Conservation (phyloP, 53 echinoderm and acorn worm genomes). For the Mesocentrotus franciscanus region DNA sequence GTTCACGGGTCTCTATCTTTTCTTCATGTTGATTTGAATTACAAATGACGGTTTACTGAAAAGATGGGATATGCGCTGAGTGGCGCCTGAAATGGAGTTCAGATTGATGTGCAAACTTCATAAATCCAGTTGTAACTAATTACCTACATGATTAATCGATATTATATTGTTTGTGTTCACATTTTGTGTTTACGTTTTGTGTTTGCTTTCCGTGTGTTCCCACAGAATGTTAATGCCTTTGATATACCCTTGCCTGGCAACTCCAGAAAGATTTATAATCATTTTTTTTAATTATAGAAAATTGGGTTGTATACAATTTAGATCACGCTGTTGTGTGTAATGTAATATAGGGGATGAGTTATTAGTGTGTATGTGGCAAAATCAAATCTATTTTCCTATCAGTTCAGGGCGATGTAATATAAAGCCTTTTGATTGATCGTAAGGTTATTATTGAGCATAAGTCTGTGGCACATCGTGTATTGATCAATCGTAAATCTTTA, state of each 20-base stretch:
- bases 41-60: neutral
- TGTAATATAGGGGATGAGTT: neutral
- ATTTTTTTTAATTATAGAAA: constrained; percentile 22
- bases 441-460: no score
- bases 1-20: neutral
- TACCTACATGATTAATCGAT: no score
- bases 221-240: neutral
- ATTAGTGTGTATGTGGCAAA: constrained; percentile 16
- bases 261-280: neutral
- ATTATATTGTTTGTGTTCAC: neutral
- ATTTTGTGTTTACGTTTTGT: neutral
- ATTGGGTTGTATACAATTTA: constrained; percentile 49
- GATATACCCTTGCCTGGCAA: neutral
- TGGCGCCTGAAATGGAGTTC: neutral
- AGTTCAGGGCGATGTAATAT: neutral
- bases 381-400: constrained; percentile 44
- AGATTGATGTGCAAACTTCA: neutral
- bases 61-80: neutral
- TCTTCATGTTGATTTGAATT: neutral
- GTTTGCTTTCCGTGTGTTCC: neutral
- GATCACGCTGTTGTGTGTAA: neutral
- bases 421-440: no score
- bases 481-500: no score
- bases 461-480: no score
- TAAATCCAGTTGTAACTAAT: neutral